A percentile compares a stretch with the other conserved stretches of the same genome.
Evolutionary conservation across 2,113 vertebrate genomes (phyloP).

Genomic region (Craseonycteris thonglongyai): DNA sequence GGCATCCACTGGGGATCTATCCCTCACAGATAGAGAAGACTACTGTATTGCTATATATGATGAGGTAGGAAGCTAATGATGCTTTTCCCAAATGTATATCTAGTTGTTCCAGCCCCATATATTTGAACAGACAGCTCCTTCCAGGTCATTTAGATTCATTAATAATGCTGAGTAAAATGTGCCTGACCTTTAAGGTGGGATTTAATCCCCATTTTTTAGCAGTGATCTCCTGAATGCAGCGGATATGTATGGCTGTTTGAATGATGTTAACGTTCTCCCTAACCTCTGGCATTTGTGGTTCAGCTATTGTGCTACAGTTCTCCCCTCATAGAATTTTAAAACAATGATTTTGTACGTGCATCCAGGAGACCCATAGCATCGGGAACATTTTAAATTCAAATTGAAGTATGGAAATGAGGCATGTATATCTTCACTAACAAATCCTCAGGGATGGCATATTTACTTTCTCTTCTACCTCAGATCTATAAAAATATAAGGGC

Average conservation of each 20-base stretch:
- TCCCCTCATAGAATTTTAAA: constrained; percentile 56
- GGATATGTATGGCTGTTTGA: background rate
- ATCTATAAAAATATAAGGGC: constrained; percentile 46
- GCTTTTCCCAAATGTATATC: background rate
- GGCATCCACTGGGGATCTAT: background rate
- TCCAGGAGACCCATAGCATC: constrained; percentile 16
- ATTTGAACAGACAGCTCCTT: background rate
- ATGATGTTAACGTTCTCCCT: background rate
- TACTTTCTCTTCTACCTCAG: constrained; percentile 24
- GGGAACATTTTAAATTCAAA: constrained; percentile 57
- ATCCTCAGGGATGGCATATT: constrained; percentile 30
- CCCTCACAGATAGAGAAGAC: background rate
- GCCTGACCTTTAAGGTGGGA: constrained; percentile 21
- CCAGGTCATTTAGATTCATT: background rate
- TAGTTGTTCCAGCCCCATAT: background rate
- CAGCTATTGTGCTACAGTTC: background rate
- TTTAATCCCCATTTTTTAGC: background rate
- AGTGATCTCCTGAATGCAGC: background rate
- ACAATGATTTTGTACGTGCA: constrained; percentile 49
- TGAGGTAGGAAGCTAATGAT: background rate
- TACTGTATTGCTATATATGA: fast-evolving
- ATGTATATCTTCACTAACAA: constrained; percentile 54
- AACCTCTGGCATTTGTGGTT: constrained; percentile 14
- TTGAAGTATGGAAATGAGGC: constrained; percentile 24
- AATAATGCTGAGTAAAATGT: constrained; percentile 1